Percentiles rank a stretch among this genome's conserved stretches.
phyloP scores from a whole-genome alignment of 2,888 invertebrate species.

The Drosophila prostipennis region DNA sequence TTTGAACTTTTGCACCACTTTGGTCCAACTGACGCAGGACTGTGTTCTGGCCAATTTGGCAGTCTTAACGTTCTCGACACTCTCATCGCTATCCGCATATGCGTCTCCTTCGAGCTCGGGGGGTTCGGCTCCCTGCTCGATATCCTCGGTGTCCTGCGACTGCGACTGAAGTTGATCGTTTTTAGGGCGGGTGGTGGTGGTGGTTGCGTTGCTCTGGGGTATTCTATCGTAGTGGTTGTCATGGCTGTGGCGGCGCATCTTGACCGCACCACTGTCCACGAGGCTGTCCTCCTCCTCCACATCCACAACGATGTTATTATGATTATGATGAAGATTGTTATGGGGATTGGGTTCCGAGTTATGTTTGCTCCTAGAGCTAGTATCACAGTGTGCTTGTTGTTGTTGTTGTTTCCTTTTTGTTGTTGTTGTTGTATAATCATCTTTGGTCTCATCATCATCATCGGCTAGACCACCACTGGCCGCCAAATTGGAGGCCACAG shows the following conservation, averaged over 20 bases:
- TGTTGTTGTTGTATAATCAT: constrained; percentile 14
- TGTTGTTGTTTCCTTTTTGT: not conserved
- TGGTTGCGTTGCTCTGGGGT: constrained; percentile 18
- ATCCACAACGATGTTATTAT: constrained; percentile 9
- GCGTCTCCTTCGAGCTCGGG: constrained; percentile 37
- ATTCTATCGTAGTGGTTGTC: constrained; percentile 44
- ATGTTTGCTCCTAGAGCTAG: constrained; percentile 36
- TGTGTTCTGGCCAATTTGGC: constrained; percentile 69
- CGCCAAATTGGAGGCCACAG: constrained; percentile 65
- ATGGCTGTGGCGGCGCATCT: constrained; percentile 70
- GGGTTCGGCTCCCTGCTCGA: constrained; percentile 69
- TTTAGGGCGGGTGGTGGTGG: constrained; percentile 36
- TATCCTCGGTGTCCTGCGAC: constrained; percentile 37
- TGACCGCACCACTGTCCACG: constrained; percentile 22
- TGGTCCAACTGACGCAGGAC: constrained; percentile 83
- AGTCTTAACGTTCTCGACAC: constrained; percentile 66
- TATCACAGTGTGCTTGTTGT: constrained; percentile 42
- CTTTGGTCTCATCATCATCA: constrained; percentile 30
- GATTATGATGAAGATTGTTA: not conserved
- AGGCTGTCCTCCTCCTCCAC: constrained; percentile 7
- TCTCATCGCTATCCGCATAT: constrained; percentile 41
- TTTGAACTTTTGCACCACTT: constrained; percentile 82
- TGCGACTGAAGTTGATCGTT: constrained; percentile 19
- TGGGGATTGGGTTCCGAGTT: constrained; percentile 38
- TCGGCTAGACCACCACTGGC: constrained; percentile 55